These are phyloP conservation scores for Xenopus petersii DNA, from an alignment of 2,797 vertebrate genomes.

Conservation along the genomic window DNA sequence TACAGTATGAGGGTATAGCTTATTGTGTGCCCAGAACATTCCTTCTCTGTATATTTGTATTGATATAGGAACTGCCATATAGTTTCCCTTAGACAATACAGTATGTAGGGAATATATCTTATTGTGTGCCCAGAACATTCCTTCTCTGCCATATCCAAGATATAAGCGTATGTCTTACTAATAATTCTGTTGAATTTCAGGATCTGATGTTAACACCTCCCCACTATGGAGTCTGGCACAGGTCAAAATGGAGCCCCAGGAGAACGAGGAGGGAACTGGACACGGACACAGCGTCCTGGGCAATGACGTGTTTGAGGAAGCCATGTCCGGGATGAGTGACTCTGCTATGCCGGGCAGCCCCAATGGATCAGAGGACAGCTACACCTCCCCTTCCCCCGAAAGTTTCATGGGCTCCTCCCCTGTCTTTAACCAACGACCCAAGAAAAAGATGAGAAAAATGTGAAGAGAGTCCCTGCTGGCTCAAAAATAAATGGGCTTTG, in stretches of 20 bases:
- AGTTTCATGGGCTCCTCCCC: conserved; percentile 90
- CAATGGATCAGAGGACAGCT: conserved; percentile 86
- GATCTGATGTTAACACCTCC: conserved; percentile 79
- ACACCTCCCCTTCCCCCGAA: conserved; percentile 87
- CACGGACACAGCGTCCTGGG: conserved; percentile 79
- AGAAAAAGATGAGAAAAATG: conserved; percentile 89
- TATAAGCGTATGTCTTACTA: background rate
- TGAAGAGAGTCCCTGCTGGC: conserved; percentile 54
- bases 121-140: too few species aligned
- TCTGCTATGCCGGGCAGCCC: conserved; percentile 88
- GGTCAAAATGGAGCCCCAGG: conserved; percentile 95
- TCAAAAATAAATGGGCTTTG: too few species aligned
- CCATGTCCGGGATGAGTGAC: conserved; percentile 97
- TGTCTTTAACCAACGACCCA: conserved; percentile 91
- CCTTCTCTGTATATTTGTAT: too few species aligned
- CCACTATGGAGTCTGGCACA: conserved; percentile 89
- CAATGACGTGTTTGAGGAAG: conserved; percentile 92
- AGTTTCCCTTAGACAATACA: too few species aligned
- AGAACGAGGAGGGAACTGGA: conserved; percentile 81
- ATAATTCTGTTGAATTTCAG: conserved; percentile 53
- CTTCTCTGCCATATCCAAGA: too few species aligned
- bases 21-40: too few species aligned
- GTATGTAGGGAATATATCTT: too few species aligned
- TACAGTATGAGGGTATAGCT: too few species aligned
- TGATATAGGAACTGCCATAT: too few species aligned